Conservation (phyloP, 1,140 invertebrate genomes). For the Listronotus bonariensis region DNA sequence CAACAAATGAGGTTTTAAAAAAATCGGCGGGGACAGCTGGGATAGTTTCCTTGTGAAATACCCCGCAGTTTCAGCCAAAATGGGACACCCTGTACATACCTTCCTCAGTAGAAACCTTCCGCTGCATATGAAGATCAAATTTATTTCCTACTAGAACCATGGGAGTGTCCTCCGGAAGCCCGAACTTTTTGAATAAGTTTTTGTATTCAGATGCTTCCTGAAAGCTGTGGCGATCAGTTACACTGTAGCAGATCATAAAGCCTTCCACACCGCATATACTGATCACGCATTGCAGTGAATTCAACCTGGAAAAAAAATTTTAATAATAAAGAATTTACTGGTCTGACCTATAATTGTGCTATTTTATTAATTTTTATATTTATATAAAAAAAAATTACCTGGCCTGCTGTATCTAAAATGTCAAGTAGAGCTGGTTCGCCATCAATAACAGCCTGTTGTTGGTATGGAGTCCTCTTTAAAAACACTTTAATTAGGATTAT, state of each 20-base stretch:
- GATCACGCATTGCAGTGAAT: constrained; percentile 95
- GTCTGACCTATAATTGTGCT: no score
- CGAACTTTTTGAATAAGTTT: constrained; percentile 94
- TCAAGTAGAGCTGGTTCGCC: constrained; percentile 97
- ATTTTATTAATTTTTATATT: not conserved
- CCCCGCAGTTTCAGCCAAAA: constrained; percentile 47
- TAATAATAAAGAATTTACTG: not conserved
- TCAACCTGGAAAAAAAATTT: constrained; percentile 64
- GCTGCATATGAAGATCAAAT: constrained; percentile 86
- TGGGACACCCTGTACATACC: constrained; percentile 60
- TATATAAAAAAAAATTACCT: constrained; percentile 61
- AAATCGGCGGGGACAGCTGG: no score
- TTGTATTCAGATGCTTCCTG: constrained; percentile 86
- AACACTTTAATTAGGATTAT: constrained; percentile 4
- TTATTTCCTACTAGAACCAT: constrained; percentile 99
- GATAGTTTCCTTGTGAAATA: no score
- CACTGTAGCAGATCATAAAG: constrained; percentile 87
- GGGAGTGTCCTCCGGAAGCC: constrained; percentile 95
- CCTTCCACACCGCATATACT: constrained; percentile 97
- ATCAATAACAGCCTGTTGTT: constrained; percentile 99
- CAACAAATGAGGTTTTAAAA: no score
- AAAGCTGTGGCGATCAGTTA: constrained; percentile 81
- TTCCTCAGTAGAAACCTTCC: constrained; percentile 76
- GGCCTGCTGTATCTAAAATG: constrained; percentile 98
- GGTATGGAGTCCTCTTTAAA: constrained; percentile 94